phyloP scores from a whole-genome alignment of 2,797 vertebrate genomes.

The Lepidocolaptes lacrymiger region DNA sequence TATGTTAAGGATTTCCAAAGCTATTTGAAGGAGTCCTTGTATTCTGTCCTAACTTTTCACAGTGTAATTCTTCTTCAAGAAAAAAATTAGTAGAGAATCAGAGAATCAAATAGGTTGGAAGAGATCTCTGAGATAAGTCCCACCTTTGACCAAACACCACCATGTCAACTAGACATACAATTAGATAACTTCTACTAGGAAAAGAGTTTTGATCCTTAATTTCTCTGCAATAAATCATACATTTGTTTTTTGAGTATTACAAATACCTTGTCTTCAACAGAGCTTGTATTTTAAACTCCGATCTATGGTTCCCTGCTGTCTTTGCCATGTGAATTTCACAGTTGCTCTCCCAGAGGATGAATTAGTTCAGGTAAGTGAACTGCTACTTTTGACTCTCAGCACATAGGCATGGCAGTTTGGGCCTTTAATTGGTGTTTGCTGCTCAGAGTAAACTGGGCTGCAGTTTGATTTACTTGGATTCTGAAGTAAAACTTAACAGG shows the following conservation, averaged over 20 bases:
- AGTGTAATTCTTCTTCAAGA: background rate
- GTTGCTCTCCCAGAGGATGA: conserved; percentile 98
- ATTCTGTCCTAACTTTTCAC: background rate
- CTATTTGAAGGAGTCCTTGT: background rate
- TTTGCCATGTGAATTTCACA: conserved; percentile 96
- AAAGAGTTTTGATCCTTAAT: background rate
- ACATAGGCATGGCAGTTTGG: background rate
- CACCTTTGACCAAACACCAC: background rate
- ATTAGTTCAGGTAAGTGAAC: conserved; percentile 88
- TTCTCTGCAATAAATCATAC: background rate
- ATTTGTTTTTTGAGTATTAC: background rate
- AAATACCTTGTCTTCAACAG: conserved; percentile 73
- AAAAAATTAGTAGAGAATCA: background rate
- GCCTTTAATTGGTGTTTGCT: background rate
- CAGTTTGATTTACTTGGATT: background rate
- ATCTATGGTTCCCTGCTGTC: conserved; percentile 96
- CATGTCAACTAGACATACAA: too few species aligned
- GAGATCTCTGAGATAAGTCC: background rate
- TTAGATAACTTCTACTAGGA: background rate
- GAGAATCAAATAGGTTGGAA: background rate
- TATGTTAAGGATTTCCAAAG: background rate
- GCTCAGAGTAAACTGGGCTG: background rate
- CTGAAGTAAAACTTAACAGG: background rate
- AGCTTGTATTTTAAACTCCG: conserved; percentile 98
- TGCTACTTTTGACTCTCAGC: background rate